Evolutionary conservation across 2,113 vertebrate genomes (phyloP), one percentile per base, ranked within the genome.

Genomic region (Strigops habroptila): DNA sequence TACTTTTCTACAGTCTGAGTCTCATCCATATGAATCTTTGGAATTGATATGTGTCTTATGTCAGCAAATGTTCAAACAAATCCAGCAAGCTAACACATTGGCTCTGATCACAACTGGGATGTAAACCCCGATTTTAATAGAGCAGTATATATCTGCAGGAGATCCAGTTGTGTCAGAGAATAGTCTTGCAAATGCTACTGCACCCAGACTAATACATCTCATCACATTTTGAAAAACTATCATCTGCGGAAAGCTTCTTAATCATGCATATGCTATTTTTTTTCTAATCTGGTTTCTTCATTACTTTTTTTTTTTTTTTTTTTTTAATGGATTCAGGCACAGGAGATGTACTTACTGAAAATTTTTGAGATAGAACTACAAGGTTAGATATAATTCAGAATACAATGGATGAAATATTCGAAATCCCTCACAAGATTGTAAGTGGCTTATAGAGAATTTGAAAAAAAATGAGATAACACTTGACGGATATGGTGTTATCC

Each of bases 301-400:
- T 51, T 85, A 44, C 4, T 6, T 17, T 24, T 39, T 33, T 55
- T 12, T 65, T 16, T 12, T 65, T 16, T 53, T n/a, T 33, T 37
- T 21, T 46, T 43, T 25, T 3, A 35, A 92, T 79, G 46, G 44
- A 52, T 90, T 92, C n/a, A 41, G 35, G 25, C 31, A 95, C 74
- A 94, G 55, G 22, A 93, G 41, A 57, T 53, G 77, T 33, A 93
- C 67, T 68, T 88, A 92, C 14, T 53, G 33, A 77, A 96, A 77
- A 88, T n/a, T 14, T 88, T 19, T 57, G 43, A 30, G 9, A 78
- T 46, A 95, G 70, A 88, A 90, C 49, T 88, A 85, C 39, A 94
- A 93, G 80, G 51, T 90, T 82, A 94, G 41, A 52, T 87, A 75
- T 88, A 93, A 95, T 93, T 95, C 85, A 96, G n/a, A 91, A 82